Evolutionary conservation across 2,888 invertebrate genomes (phyloP), one percentile per base, ranked within the genome.

Genomic region (Piscicola geometra): DNA sequence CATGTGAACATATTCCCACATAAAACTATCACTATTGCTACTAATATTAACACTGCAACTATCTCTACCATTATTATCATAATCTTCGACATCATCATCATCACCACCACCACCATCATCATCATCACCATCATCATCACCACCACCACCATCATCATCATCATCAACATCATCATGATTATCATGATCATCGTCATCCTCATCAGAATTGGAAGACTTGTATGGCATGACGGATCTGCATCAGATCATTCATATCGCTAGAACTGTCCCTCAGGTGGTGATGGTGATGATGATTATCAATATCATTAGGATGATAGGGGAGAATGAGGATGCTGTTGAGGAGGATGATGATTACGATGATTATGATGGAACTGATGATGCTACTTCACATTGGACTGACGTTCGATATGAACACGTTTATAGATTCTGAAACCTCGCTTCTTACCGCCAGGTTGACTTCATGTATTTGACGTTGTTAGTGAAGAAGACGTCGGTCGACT

Each of bases 381-480:
- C 41, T 41, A n/a, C n/a, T n/a, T n/a, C n/a, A n/a, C n/a, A n/a
- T n/a, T n/a, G n/a, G n/a, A n/a, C n/a, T n/a, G n/a, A n/a, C n/a
- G n/a, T n/a, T n/a, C n/a, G n/a, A n/a, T n/a, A n/a, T n/a, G n/a
- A n/a, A n/a, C n/a, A n/a, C n/a, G n/a, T n/a, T n/a, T n/a, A n/a
- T n/a, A n/a, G n/a, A n/a, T n/a, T n/a, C n/a, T n/a, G n/a, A n/a
- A n/a, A n/a, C n/a, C n/a, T n/a, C n/a, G n/a, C n/a, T 47, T 47
- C 50, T 15, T 15, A 83, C 73, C 81, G 81, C 41, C 80, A 79
- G 75, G 81, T 83, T 32, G 84, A 84, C 18, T 93, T 92, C 82
- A 88, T 91, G 2, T 93, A 93, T 83, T 89, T 93, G 87, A 88
- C 84, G 76, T 85, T 84, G n/a, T 83, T 83, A 36, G 84, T 85